phyloP scores from a whole-genome alignment of 2,888 invertebrate genomes.

The Synanthedon andrenaeformis region DNA sequence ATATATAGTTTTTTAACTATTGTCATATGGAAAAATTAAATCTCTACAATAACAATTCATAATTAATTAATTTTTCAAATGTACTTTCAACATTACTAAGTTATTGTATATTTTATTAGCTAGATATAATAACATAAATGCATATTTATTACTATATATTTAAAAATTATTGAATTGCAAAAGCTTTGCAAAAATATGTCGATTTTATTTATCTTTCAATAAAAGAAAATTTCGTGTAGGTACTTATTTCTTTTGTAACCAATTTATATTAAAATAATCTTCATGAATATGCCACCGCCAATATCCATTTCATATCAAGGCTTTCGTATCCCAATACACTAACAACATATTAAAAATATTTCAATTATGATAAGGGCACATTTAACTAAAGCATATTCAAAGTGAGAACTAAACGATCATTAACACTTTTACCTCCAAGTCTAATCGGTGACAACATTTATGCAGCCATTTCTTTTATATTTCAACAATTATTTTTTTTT shows the following conservation, averaged over 20 bases:
- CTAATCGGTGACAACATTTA: no score
- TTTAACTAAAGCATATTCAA: slow-evolving; percentile 8
- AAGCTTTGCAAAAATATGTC: not conserved
- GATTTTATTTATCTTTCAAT: not conserved
- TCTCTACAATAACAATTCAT: slow-evolving; percentile 1
- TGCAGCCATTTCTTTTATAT: no score
- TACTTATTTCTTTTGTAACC: no score
- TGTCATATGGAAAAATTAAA: slow-evolving; percentile 23
- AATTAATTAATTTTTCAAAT: slow-evolving; percentile 14
- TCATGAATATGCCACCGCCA: no score
- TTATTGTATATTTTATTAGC: slow-evolving; percentile 17
- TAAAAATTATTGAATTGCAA: not conserved
- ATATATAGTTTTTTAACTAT: slow-evolving; percentile 25
- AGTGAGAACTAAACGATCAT: no score
- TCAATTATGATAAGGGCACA: slow-evolving; percentile 19
- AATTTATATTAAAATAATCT: no score
- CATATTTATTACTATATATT: not conserved
- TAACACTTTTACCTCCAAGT: no score
- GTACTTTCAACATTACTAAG: slow-evolving; percentile 20
- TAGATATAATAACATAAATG: not conserved
- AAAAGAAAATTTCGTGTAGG: no score
- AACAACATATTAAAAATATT: slow-evolving; percentile 9
- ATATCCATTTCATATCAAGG: no score
- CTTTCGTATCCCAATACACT: no score
- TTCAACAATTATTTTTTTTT: no score